Evolutionary conservation across 1,140 invertebrate species (phyloP).

Genomic region (Oncopeltus fasciatus): DNA sequence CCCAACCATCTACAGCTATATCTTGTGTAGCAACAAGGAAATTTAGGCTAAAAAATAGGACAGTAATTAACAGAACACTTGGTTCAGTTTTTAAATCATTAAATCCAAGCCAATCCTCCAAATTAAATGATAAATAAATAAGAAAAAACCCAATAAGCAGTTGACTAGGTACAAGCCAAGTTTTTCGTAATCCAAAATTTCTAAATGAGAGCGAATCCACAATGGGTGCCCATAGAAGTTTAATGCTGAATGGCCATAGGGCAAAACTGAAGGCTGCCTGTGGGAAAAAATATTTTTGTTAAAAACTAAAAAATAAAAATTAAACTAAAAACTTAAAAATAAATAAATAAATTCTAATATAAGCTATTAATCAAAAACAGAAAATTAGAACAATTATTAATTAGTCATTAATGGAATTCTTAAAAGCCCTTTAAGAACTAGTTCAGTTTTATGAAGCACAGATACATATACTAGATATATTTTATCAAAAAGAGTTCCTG

Average conservation of each 20-base stretch:
- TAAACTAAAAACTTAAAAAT: no score
- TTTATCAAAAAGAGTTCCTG: no score
- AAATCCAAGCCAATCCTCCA: slow-evolving; percentile 53
- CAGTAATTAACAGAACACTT: slow-evolving; percentile 65
- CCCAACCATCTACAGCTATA: slow-evolving; percentile 99
- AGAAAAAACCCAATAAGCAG: slow-evolving; percentile 71
- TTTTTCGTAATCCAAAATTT: slow-evolving; percentile 82
- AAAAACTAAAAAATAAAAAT: no score
- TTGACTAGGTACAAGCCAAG: slow-evolving; percentile 92
- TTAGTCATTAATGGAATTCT: no score
- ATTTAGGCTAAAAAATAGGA: slow-evolving; percentile 81
- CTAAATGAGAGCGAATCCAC: slow-evolving; percentile 81
- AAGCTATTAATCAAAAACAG: no score
- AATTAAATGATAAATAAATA: slow-evolving; percentile 60
- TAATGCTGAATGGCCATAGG: slow-evolving; percentile 94
- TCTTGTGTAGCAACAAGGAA: slow-evolving; percentile 98
- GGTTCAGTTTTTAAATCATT: slow-evolving; percentile 37
- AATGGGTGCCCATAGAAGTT: slow-evolving; percentile 94
- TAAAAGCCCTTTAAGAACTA: no score
- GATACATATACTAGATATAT: no score
- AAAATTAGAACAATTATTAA: no score
- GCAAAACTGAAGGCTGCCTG: slow-evolving; percentile 98
- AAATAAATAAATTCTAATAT: no score
- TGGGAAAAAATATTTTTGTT: slow-evolving; percentile 27
- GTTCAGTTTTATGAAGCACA: no score